phyloP scores from a whole-genome alignment of 2,113 vertebrate species.

The Cyanistes caeruleus region DNA sequence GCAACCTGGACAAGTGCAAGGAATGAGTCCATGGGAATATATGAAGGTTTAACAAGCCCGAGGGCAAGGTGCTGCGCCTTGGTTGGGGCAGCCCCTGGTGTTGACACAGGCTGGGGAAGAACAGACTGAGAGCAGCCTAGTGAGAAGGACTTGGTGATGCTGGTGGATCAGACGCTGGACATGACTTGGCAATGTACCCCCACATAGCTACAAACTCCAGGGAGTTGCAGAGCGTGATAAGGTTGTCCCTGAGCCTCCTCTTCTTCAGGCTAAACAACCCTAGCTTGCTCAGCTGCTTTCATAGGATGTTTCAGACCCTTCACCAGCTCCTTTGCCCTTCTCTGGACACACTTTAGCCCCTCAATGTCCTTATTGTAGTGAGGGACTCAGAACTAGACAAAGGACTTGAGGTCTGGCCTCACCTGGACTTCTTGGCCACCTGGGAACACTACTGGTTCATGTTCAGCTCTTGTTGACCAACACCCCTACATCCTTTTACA shows the following conservation, averaged over 20 bases:
- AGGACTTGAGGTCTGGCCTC: background rate
- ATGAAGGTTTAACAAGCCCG: background rate
- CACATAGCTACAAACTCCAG: background rate
- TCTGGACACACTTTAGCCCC: background rate
- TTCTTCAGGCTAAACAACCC: background rate
- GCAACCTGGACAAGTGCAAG: background rate
- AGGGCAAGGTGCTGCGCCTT: background rate
- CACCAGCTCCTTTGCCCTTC: background rate
- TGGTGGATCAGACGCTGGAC: background rate
- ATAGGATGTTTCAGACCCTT: background rate
- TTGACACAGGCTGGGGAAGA: background rate
- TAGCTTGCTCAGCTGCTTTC: background rate
- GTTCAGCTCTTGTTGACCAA: background rate
- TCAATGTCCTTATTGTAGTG: background rate
- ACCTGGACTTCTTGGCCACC: background rate
- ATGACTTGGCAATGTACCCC: too few species aligned
- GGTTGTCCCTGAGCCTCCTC: background rate
- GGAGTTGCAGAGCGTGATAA: too few species aligned
- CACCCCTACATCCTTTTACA: fast-evolving
- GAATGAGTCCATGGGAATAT: background rate
- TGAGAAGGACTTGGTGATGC: background rate
- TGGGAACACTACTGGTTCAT: background rate
- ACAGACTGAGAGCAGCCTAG: background rate
- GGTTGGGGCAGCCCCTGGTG: fast-evolving
- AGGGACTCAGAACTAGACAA: background rate